phyloP scores from a whole-genome alignment of 1,140 invertebrate genomes.

The Habropoda laboriosa region DNA sequence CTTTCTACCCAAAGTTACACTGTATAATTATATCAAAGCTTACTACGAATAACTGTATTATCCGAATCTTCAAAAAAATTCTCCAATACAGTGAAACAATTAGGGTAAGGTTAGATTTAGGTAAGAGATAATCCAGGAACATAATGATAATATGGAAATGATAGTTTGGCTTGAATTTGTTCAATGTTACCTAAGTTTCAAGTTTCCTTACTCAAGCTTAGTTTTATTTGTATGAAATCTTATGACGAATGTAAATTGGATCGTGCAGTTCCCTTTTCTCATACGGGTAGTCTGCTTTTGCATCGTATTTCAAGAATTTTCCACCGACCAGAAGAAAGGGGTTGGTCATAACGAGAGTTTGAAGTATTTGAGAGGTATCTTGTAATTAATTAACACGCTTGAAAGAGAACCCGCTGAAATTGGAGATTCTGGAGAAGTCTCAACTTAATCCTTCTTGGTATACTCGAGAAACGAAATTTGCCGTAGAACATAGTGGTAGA shows the following conservation, averaged over 20 bases:
- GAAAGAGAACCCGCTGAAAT: constrained; percentile 3
- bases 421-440: neutral
- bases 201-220: no score
- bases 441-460: neutral
- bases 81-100: no score
- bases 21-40: no score
- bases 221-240: no score
- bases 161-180: no score
- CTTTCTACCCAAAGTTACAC: neutral
- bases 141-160: no score
- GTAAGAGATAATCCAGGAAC: no score
- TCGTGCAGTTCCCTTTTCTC: neutral
- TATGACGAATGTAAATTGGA: neutral
- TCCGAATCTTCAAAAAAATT: no score
- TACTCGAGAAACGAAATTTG: neutral
- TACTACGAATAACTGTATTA: no score
- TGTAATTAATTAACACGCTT: neutral
- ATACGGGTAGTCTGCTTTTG: no score
- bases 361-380: constrained; percentile 4
- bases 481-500: neutral
- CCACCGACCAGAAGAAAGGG: neutral
- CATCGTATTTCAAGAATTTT: neutral
- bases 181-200: no score
- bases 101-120: no score
- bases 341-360: neutral